phyloP scores from a whole-genome alignment of 2,113 vertebrate genomes.

The Mormoops blainvillei region DNA sequence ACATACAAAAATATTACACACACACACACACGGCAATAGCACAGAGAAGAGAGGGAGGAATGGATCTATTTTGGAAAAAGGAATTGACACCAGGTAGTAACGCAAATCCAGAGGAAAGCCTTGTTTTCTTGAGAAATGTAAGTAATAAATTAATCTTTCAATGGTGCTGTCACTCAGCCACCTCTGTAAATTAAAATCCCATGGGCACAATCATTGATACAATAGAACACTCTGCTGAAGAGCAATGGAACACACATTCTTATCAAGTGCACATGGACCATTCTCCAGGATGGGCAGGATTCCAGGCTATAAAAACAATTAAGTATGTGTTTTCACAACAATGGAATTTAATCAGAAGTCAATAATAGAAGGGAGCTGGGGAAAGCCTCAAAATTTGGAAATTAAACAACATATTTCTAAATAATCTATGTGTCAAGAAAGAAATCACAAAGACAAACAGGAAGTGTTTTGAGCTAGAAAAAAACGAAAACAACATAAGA shows the following conservation, averaged over 20 bases:
- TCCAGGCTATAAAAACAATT: neutral
- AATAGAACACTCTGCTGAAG: neutral
- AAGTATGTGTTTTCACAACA: neutral
- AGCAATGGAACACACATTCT: neutral
- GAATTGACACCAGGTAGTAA: neutral
- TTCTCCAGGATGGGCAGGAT: neutral
- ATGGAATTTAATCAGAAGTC: neutral
- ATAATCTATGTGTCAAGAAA: neutral
- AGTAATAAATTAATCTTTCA: neutral
- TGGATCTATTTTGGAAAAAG: neutral
- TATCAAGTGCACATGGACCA: neutral
- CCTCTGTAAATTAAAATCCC: neutral
- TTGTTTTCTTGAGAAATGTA: neutral
- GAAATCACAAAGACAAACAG: neutral
- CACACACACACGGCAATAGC: no score
- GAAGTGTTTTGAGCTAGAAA: neutral
- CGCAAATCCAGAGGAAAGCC: neutral
- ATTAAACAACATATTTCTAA: neutral
- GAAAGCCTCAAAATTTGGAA: neutral
- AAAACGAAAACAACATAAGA: neutral
- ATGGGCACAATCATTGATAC: neutral
- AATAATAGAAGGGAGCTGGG: neutral
- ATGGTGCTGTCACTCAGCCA: neutral
- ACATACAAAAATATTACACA: neutral
- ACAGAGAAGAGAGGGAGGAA: neutral